Evolutionary conservation across 2,797 vertebrate genomes (phyloP).

Genomic region (Peromyscus eremicus): DNA sequence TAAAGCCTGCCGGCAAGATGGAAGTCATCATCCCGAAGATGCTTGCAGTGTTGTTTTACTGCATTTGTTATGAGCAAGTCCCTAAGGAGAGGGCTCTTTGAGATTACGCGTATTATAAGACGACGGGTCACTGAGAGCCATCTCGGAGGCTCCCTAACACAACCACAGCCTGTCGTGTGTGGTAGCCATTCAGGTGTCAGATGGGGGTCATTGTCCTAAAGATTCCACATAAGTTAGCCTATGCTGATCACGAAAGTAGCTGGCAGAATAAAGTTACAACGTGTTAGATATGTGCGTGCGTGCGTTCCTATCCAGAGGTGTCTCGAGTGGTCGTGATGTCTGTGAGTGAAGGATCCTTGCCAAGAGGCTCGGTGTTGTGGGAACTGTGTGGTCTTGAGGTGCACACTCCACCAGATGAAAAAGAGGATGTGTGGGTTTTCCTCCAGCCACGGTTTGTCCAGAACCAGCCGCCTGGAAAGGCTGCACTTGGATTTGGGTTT

Average conservation of each 20-base stretch:
- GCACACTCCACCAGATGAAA: background rate
- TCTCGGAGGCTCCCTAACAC: background rate
- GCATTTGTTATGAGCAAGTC: background rate
- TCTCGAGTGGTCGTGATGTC: background rate
- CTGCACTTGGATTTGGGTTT: slow-evolving; percentile 29
- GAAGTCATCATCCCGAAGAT: background rate
- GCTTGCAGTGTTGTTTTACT: background rate
- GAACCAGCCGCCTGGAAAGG: slow-evolving; percentile 11
- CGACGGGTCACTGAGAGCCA: background rate
- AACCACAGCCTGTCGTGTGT: background rate
- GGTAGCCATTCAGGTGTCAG: background rate
- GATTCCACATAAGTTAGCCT: background rate
- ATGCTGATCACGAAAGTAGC: background rate
- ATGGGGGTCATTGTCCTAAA: background rate
- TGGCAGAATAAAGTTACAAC: background rate
- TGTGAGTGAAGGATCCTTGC: background rate
- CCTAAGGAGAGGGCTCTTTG: background rate
- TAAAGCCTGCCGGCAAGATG: background rate
- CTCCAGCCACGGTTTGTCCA: slow-evolving; percentile 22
- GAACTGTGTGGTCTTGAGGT: background rate
- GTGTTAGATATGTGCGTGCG: too few relatives aligned
- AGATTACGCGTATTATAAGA: background rate
- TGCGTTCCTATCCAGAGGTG: background rate
- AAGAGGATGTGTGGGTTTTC: background rate
- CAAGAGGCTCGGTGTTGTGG: background rate